Percentiles rank a stretch among this genome's conserved stretches.
Evolutionary conservation across 1,140 invertebrate genomes (phyloP).

Genomic region (Hylyphantes graminicola): DNA sequence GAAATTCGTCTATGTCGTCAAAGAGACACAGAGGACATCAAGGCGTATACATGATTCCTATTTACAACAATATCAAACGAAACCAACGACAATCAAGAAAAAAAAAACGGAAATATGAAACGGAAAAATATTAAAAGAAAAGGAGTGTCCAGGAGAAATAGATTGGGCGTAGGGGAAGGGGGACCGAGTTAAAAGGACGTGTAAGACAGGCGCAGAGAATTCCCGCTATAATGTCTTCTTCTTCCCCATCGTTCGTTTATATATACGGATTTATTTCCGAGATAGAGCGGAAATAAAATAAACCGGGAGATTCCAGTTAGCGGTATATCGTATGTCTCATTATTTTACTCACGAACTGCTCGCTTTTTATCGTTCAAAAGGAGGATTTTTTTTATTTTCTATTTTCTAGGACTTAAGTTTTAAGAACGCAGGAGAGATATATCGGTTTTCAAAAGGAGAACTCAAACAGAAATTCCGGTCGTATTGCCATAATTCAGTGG

Average conservation of each 20-base stretch:
- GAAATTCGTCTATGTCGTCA: no score
- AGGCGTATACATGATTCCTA: no score
- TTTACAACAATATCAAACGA: no score
- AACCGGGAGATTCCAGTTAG: background rate
- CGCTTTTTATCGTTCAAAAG: slow-evolving; percentile 16
- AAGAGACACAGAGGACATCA: no score
- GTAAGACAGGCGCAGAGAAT: background rate
- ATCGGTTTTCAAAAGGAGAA: no score
- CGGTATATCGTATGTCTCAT: slow-evolving; percentile 5
- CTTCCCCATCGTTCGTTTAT: background rate
- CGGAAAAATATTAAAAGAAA: background rate
- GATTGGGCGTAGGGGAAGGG: background rate
- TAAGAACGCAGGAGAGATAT: no score
- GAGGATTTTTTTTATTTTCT: no score
- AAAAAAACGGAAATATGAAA: no score
- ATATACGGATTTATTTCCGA: background rate
- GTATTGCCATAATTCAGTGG: no score
- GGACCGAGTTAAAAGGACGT: background rate
- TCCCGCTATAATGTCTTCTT: background rate
- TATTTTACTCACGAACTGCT: slow-evolving; percentile 20
- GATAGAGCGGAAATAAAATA: background rate
- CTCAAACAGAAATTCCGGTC: no score
- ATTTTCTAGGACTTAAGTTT: no score
- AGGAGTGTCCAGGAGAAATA: background rate
- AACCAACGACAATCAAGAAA: no score